Evolutionary conservation across 2,888 invertebrate species (phyloP), one percentile per base, ranked within the genome.

Genomic region (Amiota communis): DNA sequence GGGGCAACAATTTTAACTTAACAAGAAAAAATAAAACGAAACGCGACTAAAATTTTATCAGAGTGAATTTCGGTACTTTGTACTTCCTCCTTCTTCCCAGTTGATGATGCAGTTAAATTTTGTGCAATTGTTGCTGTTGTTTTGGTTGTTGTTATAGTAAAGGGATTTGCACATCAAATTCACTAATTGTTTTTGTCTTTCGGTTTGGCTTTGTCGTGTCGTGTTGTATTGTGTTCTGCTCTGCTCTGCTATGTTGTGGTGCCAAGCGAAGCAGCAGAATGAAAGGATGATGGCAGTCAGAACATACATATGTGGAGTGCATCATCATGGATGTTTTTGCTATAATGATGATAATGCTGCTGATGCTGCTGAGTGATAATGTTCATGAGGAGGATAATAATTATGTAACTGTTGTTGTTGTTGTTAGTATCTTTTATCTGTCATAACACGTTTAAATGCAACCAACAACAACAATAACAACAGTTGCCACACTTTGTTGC

Each of bases 131-230:
- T 36, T 36, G 36, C 6, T 36, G 3, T 36, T 36, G 23, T 23
- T 23, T n/a, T n/a, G n/a, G 23, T 23, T 23, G 36, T 36, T 36
- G 36, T 36, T 36, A 36, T 36, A 36, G 36, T 36, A 36, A 36
- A 36, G 63, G 67, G 83, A 83, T 83, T 83, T 83, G 78, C 80
- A 76, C 81, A 83, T 83, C 85, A 83, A 83, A 83, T 83, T 86
- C 85, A 80, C 85, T 84, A 83, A 83, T 83, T 83, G 86, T 83
- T 83, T 83, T 83, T 85, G 80, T 80, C 81, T 78, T 84, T 76
- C 71, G 63, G 68, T 36, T 36, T 36, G 47, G 47, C 59, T 46
- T 56, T 49, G 13, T 56, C 12, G 17, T 57, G 17, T 10, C 12
- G 15, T n/a, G 57, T 10, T 20, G 57, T 10, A 8, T 10, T 57